Evolutionary conservation across 2,113 vertebrate species (phyloP), one percentile per base, ranked within the genome.

Genomic region (Mungos mungo): DNA sequence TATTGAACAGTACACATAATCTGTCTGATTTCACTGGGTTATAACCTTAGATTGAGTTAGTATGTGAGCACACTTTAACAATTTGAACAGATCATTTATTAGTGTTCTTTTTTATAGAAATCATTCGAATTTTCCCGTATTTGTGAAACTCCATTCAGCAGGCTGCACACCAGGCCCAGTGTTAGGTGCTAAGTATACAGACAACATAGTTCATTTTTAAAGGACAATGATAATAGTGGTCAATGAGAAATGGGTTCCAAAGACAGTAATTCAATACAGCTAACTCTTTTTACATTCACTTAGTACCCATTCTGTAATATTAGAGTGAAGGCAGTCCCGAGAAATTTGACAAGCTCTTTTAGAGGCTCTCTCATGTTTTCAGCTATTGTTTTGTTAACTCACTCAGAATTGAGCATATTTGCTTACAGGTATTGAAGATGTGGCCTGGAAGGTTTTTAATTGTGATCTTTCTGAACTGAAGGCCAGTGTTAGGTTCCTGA

Each of bases 341-440:
- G 72, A 81, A 87, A 95, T 52, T 47, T 95, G 57, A 88, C 86
- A 71, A 60, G 29, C 68, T 60, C 15, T 88, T 95, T 65, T 80
- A 86, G 52, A 93, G 83, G 87, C 7, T 18, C 16, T 86, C 38
- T 69, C 88, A 35, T 65, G 29, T 84, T 92, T 90, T 72, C 69
- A 92, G n/a, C 89, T 94, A 68, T 87, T 83, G 88, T 65, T 88
- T 77, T 86, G 72, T 85, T 90, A 68, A 63, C 6, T 60, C 35
- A 29, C 38, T 88, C 57, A 93, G 47, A 95, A 93, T 89, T 81
- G 8, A 94, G 4, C 18, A 54, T 92, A 81, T 41, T 93, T 13
- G 57, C 82, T 96, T 88, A 18, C 21, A 93, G 19, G 35, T 97
- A 74, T 82, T 92, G 94, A 91, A 88, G 31, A 65, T 93, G 33